Percentiles rank a stretch among this genome's conserved stretches.
These are phyloP conservation scores for Hipposideros larvatus DNA, from an alignment of 2,797 vertebrate species.

Conservation along the genomic window DNA sequence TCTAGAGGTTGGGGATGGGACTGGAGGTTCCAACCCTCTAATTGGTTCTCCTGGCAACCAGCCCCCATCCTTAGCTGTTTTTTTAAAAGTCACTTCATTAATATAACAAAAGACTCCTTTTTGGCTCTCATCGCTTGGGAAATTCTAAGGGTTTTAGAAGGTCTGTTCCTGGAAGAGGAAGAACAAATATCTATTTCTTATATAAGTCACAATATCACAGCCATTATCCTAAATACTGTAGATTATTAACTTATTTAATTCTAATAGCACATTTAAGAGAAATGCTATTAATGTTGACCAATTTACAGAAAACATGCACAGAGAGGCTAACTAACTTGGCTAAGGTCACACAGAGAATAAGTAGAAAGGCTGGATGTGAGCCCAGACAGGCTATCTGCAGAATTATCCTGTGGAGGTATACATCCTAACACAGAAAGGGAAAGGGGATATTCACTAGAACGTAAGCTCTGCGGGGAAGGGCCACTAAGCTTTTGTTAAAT, in stretches of 20 bases:
- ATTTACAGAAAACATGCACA: slow-evolving; percentile 3
- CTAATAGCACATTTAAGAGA: neutral
- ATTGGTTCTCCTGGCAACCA: no score
- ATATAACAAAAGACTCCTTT: neutral
- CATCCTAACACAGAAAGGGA: neutral
- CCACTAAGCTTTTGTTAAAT: neutral
- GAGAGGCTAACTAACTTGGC: neutral
- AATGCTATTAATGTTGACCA: neutral
- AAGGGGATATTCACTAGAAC: neutral
- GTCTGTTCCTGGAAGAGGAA: neutral
- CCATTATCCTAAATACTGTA: neutral
- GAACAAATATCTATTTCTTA: neutral
- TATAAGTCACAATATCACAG: neutral
- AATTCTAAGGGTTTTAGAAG: no score
- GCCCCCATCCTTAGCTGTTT: no score
- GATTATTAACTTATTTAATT: neutral
- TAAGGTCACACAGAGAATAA: neutral
- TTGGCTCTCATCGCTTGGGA: neutral
- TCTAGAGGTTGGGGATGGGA: no score
- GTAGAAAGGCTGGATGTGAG: neutral
- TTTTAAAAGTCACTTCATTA: no score
- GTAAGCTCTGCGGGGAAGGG: neutral
- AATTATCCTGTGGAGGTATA: neutral
- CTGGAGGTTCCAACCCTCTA: no score
- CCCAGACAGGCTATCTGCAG: neutral